Conservation (phyloP, 2,888 invertebrate species). For the Eristalinus sepulchralis region DNA sequence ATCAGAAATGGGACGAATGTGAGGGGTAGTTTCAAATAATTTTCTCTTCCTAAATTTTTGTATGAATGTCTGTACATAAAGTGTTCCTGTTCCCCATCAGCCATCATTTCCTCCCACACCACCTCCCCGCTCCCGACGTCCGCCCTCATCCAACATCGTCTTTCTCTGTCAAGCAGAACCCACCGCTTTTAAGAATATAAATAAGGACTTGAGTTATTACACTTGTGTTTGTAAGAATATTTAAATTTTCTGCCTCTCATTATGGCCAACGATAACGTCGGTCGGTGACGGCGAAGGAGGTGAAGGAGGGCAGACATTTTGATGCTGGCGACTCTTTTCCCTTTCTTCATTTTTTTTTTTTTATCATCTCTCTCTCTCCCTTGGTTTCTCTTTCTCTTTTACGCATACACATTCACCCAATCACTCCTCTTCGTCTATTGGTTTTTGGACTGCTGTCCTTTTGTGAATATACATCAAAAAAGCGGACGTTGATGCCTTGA, state of each 20-base stretch:
- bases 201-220: conserved; percentile 67
- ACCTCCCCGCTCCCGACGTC: neutral
- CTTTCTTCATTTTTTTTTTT: neutral
- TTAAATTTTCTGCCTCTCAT: conserved; percentile 60
- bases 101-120: neutral
- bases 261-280: neutral
- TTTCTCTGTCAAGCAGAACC: neutral
- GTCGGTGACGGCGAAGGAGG: neutral
- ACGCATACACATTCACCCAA: neutral
- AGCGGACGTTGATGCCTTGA: neutral
- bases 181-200: conserved; percentile 40
- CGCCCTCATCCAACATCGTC: neutral
- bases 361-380: neutral
- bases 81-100: conserved; percentile 24
- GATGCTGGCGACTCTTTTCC: neutral
- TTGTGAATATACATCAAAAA: neutral
- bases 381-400: neutral
- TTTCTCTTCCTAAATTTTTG: conserved; percentile 55
- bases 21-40: conserved; percentile 52
- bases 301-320: neutral
- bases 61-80: conserved; percentile 32
- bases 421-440: neutral
- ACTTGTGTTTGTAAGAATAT: conserved; percentile 64
- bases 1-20: neutral
- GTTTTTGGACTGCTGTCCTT: neutral